These are phyloP conservation scores for Onychomys torridus DNA, from an alignment of 2,797 vertebrate genomes.

Conservation along the genomic window DNA sequence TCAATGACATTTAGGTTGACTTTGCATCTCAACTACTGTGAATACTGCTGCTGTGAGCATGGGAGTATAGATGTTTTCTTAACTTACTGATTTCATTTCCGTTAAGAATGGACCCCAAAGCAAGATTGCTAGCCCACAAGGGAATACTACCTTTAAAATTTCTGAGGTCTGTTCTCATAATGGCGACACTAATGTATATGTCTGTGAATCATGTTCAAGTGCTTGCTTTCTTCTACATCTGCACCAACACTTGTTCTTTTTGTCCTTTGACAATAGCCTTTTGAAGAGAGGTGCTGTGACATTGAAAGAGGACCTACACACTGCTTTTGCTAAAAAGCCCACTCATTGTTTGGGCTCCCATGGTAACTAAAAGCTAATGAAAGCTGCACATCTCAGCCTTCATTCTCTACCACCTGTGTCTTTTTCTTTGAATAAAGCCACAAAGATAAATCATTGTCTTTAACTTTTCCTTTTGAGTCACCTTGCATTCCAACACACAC, in stretches of 20 bases:
- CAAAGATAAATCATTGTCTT: background rate
- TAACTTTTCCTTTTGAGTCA: background rate
- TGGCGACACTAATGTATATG: background rate
- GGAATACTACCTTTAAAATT: background rate
- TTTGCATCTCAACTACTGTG: background rate
- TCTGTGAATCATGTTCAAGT: background rate
- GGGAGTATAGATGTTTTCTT: background rate
- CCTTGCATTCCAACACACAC: background rate
- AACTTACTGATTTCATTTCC: background rate
- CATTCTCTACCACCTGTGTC: background rate
- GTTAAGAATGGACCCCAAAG: background rate
- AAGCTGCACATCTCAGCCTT: background rate
- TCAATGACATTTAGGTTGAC: background rate
- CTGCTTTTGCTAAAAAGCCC: background rate
- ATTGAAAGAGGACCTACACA: background rate
- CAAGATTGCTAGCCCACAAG: background rate
- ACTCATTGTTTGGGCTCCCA: background rate
- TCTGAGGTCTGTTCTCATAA: background rate
- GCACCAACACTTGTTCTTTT: background rate
- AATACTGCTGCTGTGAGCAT: background rate
- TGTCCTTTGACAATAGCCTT: background rate
- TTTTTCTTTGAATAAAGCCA: background rate
- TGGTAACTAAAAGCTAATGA: background rate
- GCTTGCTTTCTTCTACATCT: background rate
- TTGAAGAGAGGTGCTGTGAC: background rate